Conservation (phyloP, 2,797 vertebrate genomes). For the Crocidura indochinensis region DNA sequence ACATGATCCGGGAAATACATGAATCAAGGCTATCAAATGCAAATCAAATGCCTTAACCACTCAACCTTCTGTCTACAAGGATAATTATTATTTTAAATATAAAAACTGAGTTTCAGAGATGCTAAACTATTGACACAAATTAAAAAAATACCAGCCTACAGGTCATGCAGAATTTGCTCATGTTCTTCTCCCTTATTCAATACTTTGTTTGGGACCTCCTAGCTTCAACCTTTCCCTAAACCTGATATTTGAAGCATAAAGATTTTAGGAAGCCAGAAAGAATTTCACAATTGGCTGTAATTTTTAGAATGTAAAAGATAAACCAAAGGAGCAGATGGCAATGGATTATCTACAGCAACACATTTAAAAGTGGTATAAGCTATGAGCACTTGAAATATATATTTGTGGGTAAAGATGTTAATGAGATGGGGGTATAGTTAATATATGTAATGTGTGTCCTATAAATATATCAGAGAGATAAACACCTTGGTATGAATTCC, state of each 20-base stretch:
- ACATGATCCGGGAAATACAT: no score
- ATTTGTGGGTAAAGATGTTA: constrained; percentile 66
- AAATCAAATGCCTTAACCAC: no score
- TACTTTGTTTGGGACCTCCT: not conserved
- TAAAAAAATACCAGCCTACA: not conserved
- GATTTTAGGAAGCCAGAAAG: constrained; percentile 40
- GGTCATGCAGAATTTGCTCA: constrained; percentile 26
- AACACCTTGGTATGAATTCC: constrained; percentile 37
- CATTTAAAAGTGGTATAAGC: constrained; percentile 70
- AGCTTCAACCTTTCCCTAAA: not conserved
- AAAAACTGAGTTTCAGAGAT: constrained; percentile 16
- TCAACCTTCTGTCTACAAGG: no score
- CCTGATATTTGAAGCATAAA: constrained; percentile 43
- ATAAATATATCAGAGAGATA: constrained; percentile 68
- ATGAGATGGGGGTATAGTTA: constrained; percentile 58
- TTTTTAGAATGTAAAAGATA: constrained; percentile 70
- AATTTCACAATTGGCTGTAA: constrained; percentile 70
- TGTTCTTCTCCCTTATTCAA: not conserved
- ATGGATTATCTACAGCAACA: constrained; percentile 69
- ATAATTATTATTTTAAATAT: constrained; percentile 2
- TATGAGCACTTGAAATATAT: constrained; percentile 73
- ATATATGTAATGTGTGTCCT: constrained; percentile 48
- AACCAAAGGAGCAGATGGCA: constrained; percentile 77
- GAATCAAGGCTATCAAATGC: no score
- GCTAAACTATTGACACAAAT: not conserved